phyloP scores from a whole-genome alignment of 2,797 vertebrate species.

The Argya squamiceps region DNA sequence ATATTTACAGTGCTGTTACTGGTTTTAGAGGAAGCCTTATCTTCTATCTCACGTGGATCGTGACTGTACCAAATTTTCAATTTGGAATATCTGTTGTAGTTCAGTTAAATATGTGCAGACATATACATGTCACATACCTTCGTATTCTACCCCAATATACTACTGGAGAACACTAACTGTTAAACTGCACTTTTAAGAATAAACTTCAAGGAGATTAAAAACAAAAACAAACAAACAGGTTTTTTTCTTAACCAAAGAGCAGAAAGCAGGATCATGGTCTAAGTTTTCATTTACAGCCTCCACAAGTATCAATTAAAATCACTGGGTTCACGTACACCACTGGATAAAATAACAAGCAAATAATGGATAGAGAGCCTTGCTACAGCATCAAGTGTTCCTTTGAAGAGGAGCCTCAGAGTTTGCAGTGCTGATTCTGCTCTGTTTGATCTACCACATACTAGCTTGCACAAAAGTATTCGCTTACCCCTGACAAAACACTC shows the following conservation, averaged over 20 bases:
- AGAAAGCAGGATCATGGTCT: not conserved
- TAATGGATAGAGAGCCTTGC: not conserved
- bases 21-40: not conserved
- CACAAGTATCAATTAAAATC: not conserved
- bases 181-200: not conserved
- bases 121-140: not conserved
- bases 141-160: not conserved
- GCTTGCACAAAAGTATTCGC: not conserved
- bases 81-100: not conserved
- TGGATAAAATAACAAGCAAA: not conserved
- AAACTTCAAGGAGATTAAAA: not conserved
- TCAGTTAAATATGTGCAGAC: not conserved
- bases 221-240: not conserved
- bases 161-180: not conserved
- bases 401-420: not conserved
- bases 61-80: rapidly evolving
- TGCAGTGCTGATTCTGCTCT: not conserved
- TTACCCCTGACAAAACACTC: not conserved
- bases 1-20: not conserved
- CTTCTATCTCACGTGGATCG: not conserved
- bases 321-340: rapidly evolving
- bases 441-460: not conserved
- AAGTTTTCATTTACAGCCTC: not conserved
- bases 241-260: not conserved
- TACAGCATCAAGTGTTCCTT: not conserved